phyloP scores from a whole-genome alignment of 2,797 vertebrate genomes.

The Pogonophryne albipinna region DNA sequence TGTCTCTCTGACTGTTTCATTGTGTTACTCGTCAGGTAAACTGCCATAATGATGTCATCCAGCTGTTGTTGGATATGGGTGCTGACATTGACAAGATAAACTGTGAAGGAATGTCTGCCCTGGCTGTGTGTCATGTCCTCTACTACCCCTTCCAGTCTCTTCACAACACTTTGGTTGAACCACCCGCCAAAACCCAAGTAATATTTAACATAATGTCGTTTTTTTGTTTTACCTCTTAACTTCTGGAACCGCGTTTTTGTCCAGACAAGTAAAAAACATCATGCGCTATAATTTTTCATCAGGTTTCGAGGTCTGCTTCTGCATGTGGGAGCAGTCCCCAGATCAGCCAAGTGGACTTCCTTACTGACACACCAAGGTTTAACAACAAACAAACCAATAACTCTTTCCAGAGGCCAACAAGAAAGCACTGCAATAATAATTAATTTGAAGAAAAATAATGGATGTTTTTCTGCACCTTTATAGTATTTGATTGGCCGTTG shows the following conservation, averaged over 20 bases:
- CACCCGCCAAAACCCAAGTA: conserved; percentile 52
- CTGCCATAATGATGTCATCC: conserved; percentile 83
- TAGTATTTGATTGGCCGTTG: too few relatives aligned
- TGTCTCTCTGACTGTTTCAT: neutral
- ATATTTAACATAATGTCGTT: neutral
- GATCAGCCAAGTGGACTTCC: conserved; percentile 25
- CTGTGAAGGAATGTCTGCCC: conserved; percentile 86
- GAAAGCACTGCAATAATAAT: too few relatives aligned
- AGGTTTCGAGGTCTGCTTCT: conserved; percentile 36
- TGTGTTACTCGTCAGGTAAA: conserved; percentile 78
- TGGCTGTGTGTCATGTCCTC: conserved; percentile 86
- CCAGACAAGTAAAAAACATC: neutral
- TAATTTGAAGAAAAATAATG: too few relatives aligned
- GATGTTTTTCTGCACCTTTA: too few relatives aligned
- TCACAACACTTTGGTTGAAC: conserved; percentile 61
- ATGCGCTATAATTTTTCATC: conserved; percentile 6
- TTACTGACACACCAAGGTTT: neutral
- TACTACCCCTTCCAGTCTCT: conserved; percentile 86
- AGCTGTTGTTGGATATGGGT: conserved; percentile 88
- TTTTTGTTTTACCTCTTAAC: neutral
- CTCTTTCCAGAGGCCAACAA: too few relatives aligned
- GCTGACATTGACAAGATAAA: conserved; percentile 88
- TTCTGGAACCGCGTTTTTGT: neutral
- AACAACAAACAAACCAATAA: conserved; percentile 8
- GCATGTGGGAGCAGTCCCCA: neutral